phyloP scores from a whole-genome alignment of 2,113 vertebrate genomes.

The Eolophus roseicapilla region DNA sequence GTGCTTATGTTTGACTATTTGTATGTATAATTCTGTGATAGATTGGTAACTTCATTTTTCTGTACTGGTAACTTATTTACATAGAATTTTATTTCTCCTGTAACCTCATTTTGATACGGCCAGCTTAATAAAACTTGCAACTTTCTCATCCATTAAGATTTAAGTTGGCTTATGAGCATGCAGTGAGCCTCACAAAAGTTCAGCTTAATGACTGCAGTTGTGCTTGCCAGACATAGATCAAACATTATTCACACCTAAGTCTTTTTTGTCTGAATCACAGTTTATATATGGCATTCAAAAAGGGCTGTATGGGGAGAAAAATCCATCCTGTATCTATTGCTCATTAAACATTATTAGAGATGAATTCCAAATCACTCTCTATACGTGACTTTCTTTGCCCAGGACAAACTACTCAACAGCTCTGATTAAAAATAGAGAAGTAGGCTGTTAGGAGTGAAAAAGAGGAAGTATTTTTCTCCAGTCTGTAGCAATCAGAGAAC shows the following conservation, averaged over 20 bases:
- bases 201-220: neutral
- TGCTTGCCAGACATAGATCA: neutral
- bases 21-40: neutral
- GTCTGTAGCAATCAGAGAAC: slow-evolving; percentile 19
- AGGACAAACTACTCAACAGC: slow-evolving; percentile 9
- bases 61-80: neutral
- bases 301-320: neutral
- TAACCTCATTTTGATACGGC: neutral
- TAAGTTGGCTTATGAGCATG: neutral
- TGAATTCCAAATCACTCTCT: slow-evolving; percentile 7
- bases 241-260: slow-evolving; percentile 4
- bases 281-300: neutral
- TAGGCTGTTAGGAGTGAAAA: slow-evolving; percentile 38
- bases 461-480: slow-evolving; percentile 14
- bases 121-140: neutral
- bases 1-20: neutral
- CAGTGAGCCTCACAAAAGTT: neutral
- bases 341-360: neutral
- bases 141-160: slow-evolving; percentile 2
- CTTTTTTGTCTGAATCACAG: neutral
- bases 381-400: neutral
- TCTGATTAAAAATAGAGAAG: slow-evolving; percentile 54
- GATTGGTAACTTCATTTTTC: neutral
- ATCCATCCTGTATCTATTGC: neutral
- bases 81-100: neutral